These are phyloP conservation scores for Cryptosula pallasiana DNA, from an alignment of 2,888 invertebrate species.

Conservation along the genomic window DNA sequence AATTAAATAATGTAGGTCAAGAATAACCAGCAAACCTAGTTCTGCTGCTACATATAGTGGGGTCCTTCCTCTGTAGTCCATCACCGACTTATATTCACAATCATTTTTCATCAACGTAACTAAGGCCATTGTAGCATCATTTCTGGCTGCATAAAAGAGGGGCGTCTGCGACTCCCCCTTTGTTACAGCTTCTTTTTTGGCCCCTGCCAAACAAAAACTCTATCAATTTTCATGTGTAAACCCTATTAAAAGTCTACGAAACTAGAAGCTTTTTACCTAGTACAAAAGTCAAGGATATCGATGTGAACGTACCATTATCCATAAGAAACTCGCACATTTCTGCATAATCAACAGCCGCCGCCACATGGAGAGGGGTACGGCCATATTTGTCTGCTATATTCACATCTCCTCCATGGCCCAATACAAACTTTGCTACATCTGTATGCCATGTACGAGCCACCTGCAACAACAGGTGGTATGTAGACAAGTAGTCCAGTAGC, in stretches of 20 bases:
- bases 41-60: constrained; percentile 51
- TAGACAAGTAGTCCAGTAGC: no score
- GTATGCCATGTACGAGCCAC: constrained; percentile 47
- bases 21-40: constrained; percentile 36
- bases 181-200: constrained; percentile 42
- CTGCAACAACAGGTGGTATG: constrained; percentile 30
- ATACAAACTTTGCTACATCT: constrained; percentile 45
- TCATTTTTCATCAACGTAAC: constrained; percentile 39
- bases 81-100: constrained; percentile 38
- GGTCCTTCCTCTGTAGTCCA: constrained; percentile 48
- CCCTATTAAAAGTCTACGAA: not conserved
- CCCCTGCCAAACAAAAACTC: constrained; percentile 33
- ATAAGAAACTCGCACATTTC: constrained; percentile 48
- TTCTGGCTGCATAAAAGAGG: constrained; percentile 48
- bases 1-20: not conserved
- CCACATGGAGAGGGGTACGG: constrained; percentile 48
- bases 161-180: constrained; percentile 46
- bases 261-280: not conserved
- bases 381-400: constrained; percentile 42
- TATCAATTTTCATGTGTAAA: no score
- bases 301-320: constrained; percentile 36
- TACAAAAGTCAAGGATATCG: not conserved
- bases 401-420: constrained; percentile 41
- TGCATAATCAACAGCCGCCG: constrained; percentile 49
- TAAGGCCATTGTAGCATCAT: constrained; percentile 43